Conservation (phyloP, 2,888 invertebrate species). For the Pelosia muscerda region DNA sequence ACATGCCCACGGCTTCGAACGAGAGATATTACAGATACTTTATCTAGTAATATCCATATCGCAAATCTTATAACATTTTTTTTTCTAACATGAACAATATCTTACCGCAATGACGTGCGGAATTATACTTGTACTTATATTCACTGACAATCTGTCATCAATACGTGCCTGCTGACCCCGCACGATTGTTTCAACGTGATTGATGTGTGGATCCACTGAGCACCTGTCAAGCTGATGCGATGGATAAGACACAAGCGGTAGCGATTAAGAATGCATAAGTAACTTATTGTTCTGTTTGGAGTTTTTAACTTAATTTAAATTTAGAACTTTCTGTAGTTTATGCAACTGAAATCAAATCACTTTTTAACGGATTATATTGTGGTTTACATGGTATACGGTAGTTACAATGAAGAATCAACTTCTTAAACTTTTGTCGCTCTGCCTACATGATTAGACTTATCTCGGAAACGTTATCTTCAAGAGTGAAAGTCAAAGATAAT, state of each 20-base stretch:
- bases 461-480: background rate
- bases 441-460: no score
- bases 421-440: no score
- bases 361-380: no score
- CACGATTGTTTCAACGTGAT: conserved; percentile 69
- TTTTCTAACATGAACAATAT: conserved; percentile 1
- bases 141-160: conserved; percentile 72
- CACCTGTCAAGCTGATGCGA: conserved; percentile 59
- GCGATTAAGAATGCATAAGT: conserved; percentile 22
- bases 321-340: no score
- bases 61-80: conserved; percentile 1
- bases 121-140: conserved; percentile 39
- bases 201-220: conserved; percentile 64
- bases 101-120: conserved; percentile 8
- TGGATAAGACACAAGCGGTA: conserved; percentile 40
- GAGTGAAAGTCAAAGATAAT: background rate
- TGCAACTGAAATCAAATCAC: no score
- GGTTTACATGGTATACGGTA: no score
- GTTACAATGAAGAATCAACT: no score
- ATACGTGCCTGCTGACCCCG: conserved; percentile 60
- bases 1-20: background rate
- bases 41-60: background rate
- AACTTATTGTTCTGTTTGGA: background rate
- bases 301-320: background rate
- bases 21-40: background rate